Base-by-base conservation (phyloP, 2,797 vertebrate species). In the Hemitrygon akajei region DNA sequence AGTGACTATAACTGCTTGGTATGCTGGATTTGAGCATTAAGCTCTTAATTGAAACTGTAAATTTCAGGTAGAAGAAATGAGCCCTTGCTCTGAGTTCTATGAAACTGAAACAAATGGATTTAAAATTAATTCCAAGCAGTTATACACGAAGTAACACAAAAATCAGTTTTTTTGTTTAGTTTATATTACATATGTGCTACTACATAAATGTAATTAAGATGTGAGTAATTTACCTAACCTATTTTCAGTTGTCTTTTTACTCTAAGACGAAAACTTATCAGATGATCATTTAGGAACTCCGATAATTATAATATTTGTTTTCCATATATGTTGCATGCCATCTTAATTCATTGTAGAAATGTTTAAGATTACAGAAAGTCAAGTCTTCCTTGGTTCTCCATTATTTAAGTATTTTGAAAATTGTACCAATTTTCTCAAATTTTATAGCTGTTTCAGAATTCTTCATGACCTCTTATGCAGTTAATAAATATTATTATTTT, bases 401-500 rank as follows among this genome's bases (percentile, higher is more conserved):
- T 84, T 14, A 69, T 22, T 63, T 11, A 69, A 37, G n/a, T 89
- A 34, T 89, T 89, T 84, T 86, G 25, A 86, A 89, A 25, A 37
- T 22, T 22, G 58, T 86, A 66, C 86, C 9, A 89, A 22, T 79
- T 37, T 69, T 89, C 16, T 69, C 37, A 3, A 11, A 20, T 22
- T 69, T 37, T 69, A 1, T 7, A 22, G 2, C 7, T 69, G 63
- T 89, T 66, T 66, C 14, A 69, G 34, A 89, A 25, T 66, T 89
- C n/a, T 37, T 69, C 9, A 79, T 69, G 47, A 37, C 63, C 63
- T 22, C 9, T 89, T 20, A 3, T 20, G 63, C 2, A 75, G 12
- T 3, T 47, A 58, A 76, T 56, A 75, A 92, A n/a, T 27, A 7
- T 40, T 93, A n/a, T 93, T 71, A 89, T 94, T 86, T 95, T 96